A percentile compares a stretch with the other conserved stretches of the same genome.
These are phyloP conservation scores for Erannis defoliaria DNA, from an alignment of 2,888 invertebrate genomes.

Conservation along the genomic window DNA sequence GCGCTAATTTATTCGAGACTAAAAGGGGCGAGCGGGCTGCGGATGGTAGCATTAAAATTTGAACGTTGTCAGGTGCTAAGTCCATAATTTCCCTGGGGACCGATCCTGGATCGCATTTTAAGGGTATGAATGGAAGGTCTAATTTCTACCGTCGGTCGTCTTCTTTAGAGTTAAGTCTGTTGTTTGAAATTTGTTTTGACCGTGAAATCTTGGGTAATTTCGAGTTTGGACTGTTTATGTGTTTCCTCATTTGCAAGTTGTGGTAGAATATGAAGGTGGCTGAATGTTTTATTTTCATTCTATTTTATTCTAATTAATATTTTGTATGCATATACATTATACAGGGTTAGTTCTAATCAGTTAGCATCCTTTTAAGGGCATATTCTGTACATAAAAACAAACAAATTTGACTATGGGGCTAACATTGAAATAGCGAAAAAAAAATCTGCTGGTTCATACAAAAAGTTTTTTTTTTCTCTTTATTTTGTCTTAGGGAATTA, in stretches of 20 bases:
- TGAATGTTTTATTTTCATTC: not conserved
- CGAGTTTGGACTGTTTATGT: slow-evolving; percentile 37
- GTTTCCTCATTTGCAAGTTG: slow-evolving; percentile 44
- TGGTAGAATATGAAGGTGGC: slow-evolving; percentile 35
- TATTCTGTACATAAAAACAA: too few species aligned
- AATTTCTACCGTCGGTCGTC: slow-evolving; percentile 72
- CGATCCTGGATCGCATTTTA: slow-evolving; percentile 81
- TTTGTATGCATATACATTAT: too few species aligned
- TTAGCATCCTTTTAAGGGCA: too few species aligned
- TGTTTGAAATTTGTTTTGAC: slow-evolving; percentile 52
- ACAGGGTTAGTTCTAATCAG: too few species aligned
- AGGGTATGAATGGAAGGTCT: slow-evolving; percentile 80
- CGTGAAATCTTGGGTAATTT: slow-evolving; percentile 45
- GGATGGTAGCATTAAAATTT: slow-evolving; percentile 80
- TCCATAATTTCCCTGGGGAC: slow-evolving; percentile 85
- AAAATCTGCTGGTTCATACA: too few species aligned
- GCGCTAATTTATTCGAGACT: slow-evolving; percentile 79
- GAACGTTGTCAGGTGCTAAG: slow-evolving; percentile 85
- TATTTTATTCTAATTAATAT: not conserved
- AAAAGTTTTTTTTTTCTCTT: too few species aligned
- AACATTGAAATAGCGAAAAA: too few species aligned
- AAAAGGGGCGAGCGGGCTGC: slow-evolving; percentile 60
- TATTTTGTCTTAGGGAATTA: too few species aligned
- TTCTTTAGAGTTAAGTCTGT: slow-evolving; percentile 45
- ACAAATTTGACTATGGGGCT: too few species aligned